Evolutionary conservation across 2,113 vertebrate genomes (phyloP).

Genomic region (Hymenochirus boettgeri): DNA sequence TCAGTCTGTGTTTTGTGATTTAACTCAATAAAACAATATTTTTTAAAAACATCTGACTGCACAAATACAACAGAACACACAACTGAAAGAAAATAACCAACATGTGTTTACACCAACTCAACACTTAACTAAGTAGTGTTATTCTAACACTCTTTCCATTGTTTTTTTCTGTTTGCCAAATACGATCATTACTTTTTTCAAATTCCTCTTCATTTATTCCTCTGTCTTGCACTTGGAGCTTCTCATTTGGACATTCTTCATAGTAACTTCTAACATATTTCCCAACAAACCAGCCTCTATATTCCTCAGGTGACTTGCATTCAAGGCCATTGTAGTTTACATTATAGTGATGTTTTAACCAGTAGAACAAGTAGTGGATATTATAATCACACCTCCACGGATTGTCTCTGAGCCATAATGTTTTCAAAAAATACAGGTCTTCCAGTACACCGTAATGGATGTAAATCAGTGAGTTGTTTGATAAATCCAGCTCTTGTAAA

Average conservation of each 20-base stretch:
- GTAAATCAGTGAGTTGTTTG: slow-evolving; percentile 85
- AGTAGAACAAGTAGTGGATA: slow-evolving; percentile 96
- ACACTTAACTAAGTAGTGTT: slow-evolving; percentile 55
- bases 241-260: slow-evolving; percentile 89
- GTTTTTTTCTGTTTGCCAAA: slow-evolving; percentile 49
- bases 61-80: neutral
- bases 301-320: slow-evolving; percentile 81
- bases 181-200: slow-evolving; percentile 55
- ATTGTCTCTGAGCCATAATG: slow-evolving; percentile 78
- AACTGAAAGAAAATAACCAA: slow-evolving; percentile 46
- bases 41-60: no score
- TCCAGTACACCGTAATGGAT: slow-evolving; percentile 91
- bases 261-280: slow-evolving; percentile 93
- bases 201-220: slow-evolving; percentile 67
- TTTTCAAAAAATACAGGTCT: slow-evolving; percentile 90
- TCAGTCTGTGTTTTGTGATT: no score
- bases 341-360: slow-evolving; percentile 88
- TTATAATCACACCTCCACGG: slow-evolving; percentile 96
- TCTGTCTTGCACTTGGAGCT: slow-evolving; percentile 65
- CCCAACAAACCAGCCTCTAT: slow-evolving; percentile 85
- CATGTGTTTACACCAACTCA: slow-evolving; percentile 48
- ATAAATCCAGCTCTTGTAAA: slow-evolving; percentile 87
- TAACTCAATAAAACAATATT: no score
- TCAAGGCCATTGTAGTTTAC: slow-evolving; percentile 79
- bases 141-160: slow-evolving; percentile 66